These are phyloP conservation scores for Euzetes globulus DNA, from an alignment of 2,888 invertebrate genomes.

Conservation along the genomic window DNA sequence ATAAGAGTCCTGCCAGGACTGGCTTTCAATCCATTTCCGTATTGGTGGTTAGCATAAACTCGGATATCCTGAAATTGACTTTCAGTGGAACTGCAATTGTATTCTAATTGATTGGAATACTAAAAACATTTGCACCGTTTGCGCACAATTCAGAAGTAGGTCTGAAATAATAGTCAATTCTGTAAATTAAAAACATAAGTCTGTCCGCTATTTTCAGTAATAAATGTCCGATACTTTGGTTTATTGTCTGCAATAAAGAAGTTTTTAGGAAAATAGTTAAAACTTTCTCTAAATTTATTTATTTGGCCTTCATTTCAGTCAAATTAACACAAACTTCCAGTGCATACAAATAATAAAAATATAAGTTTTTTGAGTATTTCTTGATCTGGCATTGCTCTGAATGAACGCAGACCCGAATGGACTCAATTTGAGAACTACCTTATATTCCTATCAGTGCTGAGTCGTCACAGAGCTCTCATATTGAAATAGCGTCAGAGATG, in stretches of 20 bases:
- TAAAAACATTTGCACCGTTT: not conserved
- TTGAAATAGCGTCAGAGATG: too few relatives aligned
- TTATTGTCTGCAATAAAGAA: constrained; percentile 3
- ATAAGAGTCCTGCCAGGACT: not conserved
- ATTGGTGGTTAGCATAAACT: not conserved
- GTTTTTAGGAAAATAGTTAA: not conserved
- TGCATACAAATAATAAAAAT: not conserved
- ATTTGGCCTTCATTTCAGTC: not conserved
- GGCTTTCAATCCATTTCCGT: constrained; percentile 12
- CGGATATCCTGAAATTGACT: constrained; percentile 2
- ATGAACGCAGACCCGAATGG: not conserved
- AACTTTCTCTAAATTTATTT: not conserved
- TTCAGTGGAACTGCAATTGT: not conserved
- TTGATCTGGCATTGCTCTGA: not conserved
- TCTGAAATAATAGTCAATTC: too few relatives aligned
- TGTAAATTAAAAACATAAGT: too few relatives aligned
- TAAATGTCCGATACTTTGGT: not conserved
- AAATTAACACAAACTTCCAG: not conserved
- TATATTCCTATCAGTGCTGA: not conserved
- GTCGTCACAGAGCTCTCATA: not conserved
- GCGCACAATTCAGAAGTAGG: not conserved
- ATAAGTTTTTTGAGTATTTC: not conserved
- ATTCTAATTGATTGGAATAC: not conserved
- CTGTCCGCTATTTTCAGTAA: too few relatives aligned
- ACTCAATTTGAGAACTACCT: constrained; percentile 1